These are phyloP conservation scores for Keiferia lycopersicella DNA, from an alignment of 2,888 invertebrate genomes.

Conservation along the genomic window DNA sequence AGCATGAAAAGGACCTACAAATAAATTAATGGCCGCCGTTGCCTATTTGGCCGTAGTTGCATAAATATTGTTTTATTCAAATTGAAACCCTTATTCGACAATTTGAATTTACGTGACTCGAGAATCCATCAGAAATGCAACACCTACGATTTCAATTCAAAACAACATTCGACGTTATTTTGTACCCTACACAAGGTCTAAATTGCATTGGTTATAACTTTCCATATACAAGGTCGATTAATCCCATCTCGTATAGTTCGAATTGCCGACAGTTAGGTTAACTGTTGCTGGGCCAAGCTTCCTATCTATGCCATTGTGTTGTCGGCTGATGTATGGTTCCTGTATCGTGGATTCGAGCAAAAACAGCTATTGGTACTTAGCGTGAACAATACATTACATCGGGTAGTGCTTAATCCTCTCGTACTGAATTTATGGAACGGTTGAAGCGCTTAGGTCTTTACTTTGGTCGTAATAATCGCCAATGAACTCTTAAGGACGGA, in stretches of 20 bases:
- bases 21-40: too few relatives aligned
- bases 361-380: slow-evolving; percentile 26
- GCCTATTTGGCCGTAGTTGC: too few relatives aligned
- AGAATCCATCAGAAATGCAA: slow-evolving; percentile 34
- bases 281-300: slow-evolving; percentile 66
- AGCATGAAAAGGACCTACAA: too few relatives aligned
- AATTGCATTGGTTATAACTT: not conserved
- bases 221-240: slow-evolving; percentile 52
- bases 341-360: slow-evolving; percentile 49
- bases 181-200: not conserved
- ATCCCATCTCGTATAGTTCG: slow-evolving; percentile 66
- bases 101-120: slow-evolving; percentile 42
- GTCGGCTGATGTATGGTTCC: slow-evolving; percentile 58
- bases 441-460: not conserved
- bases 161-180: not conserved
- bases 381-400: slow-evolving; percentile 8
- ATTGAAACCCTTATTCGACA: slow-evolving; percentile 41
- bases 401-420: not conserved
- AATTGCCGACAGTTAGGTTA: slow-evolving; percentile 74
- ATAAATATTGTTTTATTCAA: too few relatives aligned
- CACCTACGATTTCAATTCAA: slow-evolving; percentile 24
- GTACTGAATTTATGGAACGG: not conserved
- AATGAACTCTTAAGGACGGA: too few relatives aligned
- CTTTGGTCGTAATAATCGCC: not conserved
- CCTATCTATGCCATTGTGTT: slow-evolving; percentile 63